These are phyloP conservation scores for Carterocephalus palaemon DNA, from an alignment of 2,888 invertebrate species.

Conservation along the genomic window DNA sequence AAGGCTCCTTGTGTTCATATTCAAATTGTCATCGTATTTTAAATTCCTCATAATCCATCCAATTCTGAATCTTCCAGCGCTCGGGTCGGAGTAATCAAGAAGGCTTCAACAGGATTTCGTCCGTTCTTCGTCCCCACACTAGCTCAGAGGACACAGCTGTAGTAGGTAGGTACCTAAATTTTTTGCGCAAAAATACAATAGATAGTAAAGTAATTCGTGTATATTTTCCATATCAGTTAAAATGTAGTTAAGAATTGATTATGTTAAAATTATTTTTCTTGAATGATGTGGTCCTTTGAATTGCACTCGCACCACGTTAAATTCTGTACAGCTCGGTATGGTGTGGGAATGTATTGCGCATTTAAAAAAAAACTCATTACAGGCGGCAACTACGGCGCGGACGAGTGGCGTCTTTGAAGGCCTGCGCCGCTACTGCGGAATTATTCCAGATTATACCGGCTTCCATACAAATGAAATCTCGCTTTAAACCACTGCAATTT, in stretches of 20 bases:
- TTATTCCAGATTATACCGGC: conserved; percentile 77
- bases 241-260: conserved; percentile 32
- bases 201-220: conserved; percentile 39
- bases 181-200: conserved; percentile 32
- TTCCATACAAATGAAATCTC: conserved; percentile 78
- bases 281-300: conserved; percentile 38
- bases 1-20: conserved; percentile 67
- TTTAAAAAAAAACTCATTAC: conserved; percentile 77
- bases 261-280: conserved; percentile 31
- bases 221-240: conserved; percentile 30
- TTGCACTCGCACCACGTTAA: conserved; percentile 44
- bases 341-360: conserved; percentile 71
- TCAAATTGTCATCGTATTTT: conserved; percentile 75
- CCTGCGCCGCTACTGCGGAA: conserved; percentile 70
- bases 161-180: conserved; percentile 49
- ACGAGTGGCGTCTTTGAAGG: conserved; percentile 77
- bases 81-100: conserved; percentile 71
- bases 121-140: conserved; percentile 57
- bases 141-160: conserved; percentile 50
- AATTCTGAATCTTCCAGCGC: conserved; percentile 69
- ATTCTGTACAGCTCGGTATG: conserved; percentile 56
- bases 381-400: conserved; percentile 68
- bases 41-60: conserved; percentile 78
- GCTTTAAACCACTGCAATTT: conserved; percentile 77
- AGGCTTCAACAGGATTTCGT: conserved; percentile 72